Evolutionary conservation across 2,888 invertebrate genomes (phyloP), one percentile per base, ranked within the genome.

Genomic region (Baronia brevicornis): DNA sequence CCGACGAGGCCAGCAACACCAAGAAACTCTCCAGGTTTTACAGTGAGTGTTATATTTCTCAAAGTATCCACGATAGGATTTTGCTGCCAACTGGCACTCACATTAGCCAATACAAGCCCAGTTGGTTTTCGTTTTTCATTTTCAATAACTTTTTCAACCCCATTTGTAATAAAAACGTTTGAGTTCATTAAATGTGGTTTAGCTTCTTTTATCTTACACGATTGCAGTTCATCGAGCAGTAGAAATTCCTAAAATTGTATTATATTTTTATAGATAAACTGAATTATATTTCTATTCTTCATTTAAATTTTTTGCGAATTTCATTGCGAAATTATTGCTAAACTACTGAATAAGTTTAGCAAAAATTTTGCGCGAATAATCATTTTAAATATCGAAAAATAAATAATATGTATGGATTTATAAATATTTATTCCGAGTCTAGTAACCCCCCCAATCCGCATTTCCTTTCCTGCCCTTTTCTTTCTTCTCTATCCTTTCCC

Each of bases 1-100:
- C 93, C 93, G 0, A 93, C 93, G 17, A 90, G 86, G 6, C 93
- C 93, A 20, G 91, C 89, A 1, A 93, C 73, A 1, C 90, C 90
- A 20, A 91, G 70, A 30, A 90, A 77, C 45, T 88, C 85, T 17
- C 89, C 89, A 19, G 79, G 86, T 8, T 69, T 63, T 0, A 86
- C 75, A 0, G 77, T 74, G 1, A 90, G 46, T 8, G 70, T 75
- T 3, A 90, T 51, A 20, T 84, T 64, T 15, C 86, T 77, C 28
- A 90, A 51, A 0, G 88, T 88, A 26, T 90, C 84, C 5, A 85
- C 82, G 6, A 84, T 84, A 2, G 80, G 66, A 24, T 79, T 73
- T 1, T 66, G 60, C 21, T 61, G 60, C 84, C 84, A 85, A 28
- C 77, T 55, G 31, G 72, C 61, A 53, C 74, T 86, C 47, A 88